Conservation (phyloP, 2,113 vertebrate species). For the Sisor rabdophorus region DNA sequence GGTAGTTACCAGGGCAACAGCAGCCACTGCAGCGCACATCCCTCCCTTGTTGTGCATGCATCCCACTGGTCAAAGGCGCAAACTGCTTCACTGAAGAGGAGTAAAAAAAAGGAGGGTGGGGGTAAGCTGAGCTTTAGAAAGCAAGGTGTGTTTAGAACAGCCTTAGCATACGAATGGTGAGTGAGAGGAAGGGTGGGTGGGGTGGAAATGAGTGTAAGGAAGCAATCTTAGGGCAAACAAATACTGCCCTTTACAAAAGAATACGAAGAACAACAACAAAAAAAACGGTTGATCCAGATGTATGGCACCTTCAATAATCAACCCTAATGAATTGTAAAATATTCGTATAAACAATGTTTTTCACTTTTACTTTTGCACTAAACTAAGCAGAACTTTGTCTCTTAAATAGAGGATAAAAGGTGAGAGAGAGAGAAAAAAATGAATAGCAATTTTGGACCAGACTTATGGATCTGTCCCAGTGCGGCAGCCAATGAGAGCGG, state of each 20-base stretch:
- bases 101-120: slow-evolving; percentile 13
- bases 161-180: slow-evolving; percentile 34
- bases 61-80: slow-evolving; percentile 46
- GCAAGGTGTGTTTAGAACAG: slow-evolving; percentile 46
- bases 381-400: slow-evolving; percentile 21
- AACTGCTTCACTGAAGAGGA: slow-evolving; percentile 39
- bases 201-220: slow-evolving; percentile 18
- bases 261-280: neutral
- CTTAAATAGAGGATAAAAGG: slow-evolving; percentile 26
- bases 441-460: slow-evolving; percentile 40
- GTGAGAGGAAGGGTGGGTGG: neutral
- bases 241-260: slow-evolving; percentile 16
- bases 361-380: neutral
- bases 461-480: neutral
- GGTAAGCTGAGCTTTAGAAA: slow-evolving; percentile 32
- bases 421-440: slow-evolving; percentile 17
- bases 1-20: slow-evolving; percentile 56
- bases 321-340: neutral
- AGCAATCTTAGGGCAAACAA: slow-evolving; percentile 38
- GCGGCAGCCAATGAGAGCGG: slow-evolving; percentile 26
- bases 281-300: neutral
- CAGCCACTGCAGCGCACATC: slow-evolving; percentile 40
- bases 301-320: neutral
- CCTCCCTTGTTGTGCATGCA: slow-evolving; percentile 49
- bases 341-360: slow-evolving; percentile 18